Conservation (phyloP, 1,140 invertebrate genomes). For the Lasaia peninsularis region DNA sequence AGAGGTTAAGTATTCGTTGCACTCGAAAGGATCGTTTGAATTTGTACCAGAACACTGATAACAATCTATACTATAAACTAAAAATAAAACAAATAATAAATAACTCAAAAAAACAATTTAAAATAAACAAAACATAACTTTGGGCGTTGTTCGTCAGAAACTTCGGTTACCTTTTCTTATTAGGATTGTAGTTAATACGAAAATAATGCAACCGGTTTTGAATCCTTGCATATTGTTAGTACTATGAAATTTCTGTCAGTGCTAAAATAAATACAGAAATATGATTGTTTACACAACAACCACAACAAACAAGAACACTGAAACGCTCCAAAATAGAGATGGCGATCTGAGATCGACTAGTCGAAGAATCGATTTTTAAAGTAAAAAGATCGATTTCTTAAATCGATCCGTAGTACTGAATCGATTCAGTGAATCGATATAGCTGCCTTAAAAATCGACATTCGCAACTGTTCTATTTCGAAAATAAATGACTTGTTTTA, state of each 20-base stretch:
- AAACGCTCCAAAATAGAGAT: no score
- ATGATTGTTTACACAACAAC: background rate
- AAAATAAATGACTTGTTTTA: no score
- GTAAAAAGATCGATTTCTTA: no score
- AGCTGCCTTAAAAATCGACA: no score
- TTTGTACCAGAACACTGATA: constrained; percentile 93
- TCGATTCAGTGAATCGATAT: no score
- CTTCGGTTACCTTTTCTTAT: constrained; percentile 24
- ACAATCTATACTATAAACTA: constrained; percentile 85
- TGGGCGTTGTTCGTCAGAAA: constrained; percentile 34
- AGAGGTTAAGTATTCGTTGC: constrained; percentile 89
- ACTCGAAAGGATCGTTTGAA: constrained; percentile 87
- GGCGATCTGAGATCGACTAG: no score
- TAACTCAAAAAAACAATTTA: constrained; percentile 25
- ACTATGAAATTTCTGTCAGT: no score
- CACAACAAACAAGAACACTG: no score
- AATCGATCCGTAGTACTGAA: no score
- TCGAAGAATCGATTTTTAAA: no score
- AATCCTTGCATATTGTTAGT: constrained; percentile 1
- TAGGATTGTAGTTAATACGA: constrained; percentile 13
- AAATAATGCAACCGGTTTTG: constrained; percentile 5
- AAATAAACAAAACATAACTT: constrained; percentile 28
- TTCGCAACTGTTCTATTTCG: no score
- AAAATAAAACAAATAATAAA: constrained; percentile 42
- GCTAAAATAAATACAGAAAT: background rate